phyloP scores from a whole-genome alignment of 2,797 vertebrate genomes.

The Allenopithecus nigroviridis region DNA sequence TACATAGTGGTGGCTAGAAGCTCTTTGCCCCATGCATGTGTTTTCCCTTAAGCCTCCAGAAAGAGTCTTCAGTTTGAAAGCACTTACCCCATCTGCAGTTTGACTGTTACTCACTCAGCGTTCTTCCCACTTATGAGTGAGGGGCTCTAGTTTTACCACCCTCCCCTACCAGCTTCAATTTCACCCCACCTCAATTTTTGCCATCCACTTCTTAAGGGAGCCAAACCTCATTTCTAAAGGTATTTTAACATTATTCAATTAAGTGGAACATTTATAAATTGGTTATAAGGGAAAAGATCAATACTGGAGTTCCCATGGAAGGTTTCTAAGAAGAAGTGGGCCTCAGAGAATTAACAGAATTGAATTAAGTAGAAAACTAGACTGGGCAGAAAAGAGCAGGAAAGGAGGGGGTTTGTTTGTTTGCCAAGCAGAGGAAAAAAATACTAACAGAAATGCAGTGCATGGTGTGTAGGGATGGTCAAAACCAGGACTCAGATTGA shows the following conservation, averaged over 20 bases:
- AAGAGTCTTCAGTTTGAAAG: not conserved
- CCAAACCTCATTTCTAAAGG: not conserved
- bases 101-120: not conserved
- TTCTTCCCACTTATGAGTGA: not conserved
- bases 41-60: not conserved
- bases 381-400: not conserved
- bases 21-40: not conserved
- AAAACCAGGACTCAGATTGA: not conserved
- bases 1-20: not conserved
- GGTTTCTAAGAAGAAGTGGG: slow-evolving; percentile 1
- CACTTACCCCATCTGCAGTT: not conserved
- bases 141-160: not conserved
- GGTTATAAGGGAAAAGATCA: not conserved
- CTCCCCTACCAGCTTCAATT: not conserved
- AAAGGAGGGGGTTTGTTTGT: not conserved
- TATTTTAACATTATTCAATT: not conserved
- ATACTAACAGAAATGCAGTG: not conserved
- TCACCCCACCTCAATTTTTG: not conserved
- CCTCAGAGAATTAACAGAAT: not conserved
- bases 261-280: not conserved
- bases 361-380: not conserved
- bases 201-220: not conserved
- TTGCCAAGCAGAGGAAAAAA: not conserved
- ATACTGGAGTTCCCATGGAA: not conserved
- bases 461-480: not conserved